Evolutionary conservation across 2,113 vertebrate genomes (phyloP).

Genomic region (Gobiocypris rarus): DNA sequence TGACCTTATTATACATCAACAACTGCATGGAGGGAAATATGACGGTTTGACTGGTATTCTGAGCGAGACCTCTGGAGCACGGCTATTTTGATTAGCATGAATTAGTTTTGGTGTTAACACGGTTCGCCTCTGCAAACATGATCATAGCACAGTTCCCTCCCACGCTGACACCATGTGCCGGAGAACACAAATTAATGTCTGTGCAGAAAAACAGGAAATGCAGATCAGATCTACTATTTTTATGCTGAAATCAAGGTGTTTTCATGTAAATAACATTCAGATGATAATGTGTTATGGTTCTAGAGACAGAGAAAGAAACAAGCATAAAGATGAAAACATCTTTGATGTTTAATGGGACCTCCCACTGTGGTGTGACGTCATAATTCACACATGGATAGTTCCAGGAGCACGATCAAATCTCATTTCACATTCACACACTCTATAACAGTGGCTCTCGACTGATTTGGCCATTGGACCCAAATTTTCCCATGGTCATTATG

Average conservation of each 20-base stretch:
- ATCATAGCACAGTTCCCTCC: slow-evolving; percentile 52
- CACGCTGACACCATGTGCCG: slow-evolving; percentile 39
- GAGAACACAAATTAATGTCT: slow-evolving; percentile 42
- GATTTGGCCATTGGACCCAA: no score
- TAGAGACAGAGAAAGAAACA: background rate
- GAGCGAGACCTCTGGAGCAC: slow-evolving; percentile 37
- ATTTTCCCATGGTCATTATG: no score
- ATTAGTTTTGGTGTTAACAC: slow-evolving; percentile 52
- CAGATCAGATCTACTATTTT: background rate
- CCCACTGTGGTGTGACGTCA: background rate
- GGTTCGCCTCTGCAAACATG: slow-evolving; percentile 37
- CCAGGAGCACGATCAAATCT: background rate
- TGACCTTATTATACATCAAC: slow-evolving; percentile 50
- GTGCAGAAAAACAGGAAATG: slow-evolving; percentile 4
- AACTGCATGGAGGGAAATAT: slow-evolving; percentile 35
- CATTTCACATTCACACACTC: background rate
- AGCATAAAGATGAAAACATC: background rate
- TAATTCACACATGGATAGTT: background rate
- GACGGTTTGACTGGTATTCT: slow-evolving; percentile 15
- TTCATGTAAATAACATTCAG: background rate
- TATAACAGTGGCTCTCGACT: background rate
- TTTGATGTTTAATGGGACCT: slow-evolving; percentile 1
- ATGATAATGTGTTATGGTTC: background rate
- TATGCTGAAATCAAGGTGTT: slow-evolving; percentile 17
- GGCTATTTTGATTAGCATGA: slow-evolving; percentile 48